Percentiles rank a stretch among this genome's conserved stretches.
Conservation (phyloP, 2,113 vertebrate species). For the Trogon surrucura region DNA sequence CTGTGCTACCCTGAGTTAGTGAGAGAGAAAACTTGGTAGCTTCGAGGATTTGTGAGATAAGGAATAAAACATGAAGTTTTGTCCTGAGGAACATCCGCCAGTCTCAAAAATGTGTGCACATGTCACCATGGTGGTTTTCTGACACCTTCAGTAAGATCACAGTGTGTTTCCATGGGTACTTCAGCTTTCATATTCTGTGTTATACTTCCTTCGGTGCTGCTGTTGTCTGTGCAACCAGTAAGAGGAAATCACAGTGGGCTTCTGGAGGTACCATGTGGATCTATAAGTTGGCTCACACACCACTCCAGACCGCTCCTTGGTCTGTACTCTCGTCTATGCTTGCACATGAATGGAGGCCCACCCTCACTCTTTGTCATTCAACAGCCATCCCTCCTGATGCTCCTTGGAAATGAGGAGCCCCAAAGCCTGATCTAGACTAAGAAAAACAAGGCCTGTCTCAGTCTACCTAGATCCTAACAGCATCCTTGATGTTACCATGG, state of each 20-base stretch:
- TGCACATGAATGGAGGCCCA: not conserved
- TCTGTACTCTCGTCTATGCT: not conserved
- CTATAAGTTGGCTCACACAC: not conserved
- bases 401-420: not conserved
- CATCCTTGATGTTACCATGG: not conserved
- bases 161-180: not conserved
- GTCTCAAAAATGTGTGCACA: not conserved
- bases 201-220: not conserved
- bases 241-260: not conserved
- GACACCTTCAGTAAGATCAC: not conserved
- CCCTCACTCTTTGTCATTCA: not conserved
- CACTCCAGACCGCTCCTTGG: not conserved
- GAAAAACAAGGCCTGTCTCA: not conserved
- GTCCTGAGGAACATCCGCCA: not conserved
- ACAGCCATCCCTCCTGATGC: not conserved
- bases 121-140: not conserved
- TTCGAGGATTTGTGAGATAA: not conserved
- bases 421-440: not conserved
- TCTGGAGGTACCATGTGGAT: not conserved
- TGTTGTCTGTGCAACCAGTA: not conserved
- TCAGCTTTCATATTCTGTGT: not conserved
- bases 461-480: not conserved
- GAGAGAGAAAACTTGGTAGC: not conserved
- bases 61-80: not conserved
- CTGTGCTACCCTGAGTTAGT: not conserved